Conservation (phyloP, 2,797 vertebrate genomes). For the Margarornis squamiger region DNA sequence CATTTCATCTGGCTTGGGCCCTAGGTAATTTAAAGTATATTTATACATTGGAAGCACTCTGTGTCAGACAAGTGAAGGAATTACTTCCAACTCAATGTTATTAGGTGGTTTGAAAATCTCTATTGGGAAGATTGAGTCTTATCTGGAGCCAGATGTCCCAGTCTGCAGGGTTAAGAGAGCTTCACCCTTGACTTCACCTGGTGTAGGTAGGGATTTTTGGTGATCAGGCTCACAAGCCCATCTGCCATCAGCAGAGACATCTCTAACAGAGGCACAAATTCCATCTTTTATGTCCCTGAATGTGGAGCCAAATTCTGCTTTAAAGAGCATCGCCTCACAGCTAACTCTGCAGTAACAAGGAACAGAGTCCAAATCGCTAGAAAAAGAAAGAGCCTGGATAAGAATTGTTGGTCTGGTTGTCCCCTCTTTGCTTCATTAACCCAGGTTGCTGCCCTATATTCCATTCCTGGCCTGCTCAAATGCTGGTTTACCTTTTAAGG, state of each 20-base stretch:
- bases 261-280: neutral
- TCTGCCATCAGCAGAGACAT: neutral
- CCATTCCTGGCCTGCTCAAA: neutral
- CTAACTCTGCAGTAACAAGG: neutral
- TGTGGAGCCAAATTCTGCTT: neutral
- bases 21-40: constrained; percentile 32
- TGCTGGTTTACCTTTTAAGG: neutral
- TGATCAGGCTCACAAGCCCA: neutral
- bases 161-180: neutral
- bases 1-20: constrained; percentile 29
- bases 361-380: neutral
- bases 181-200: neutral
- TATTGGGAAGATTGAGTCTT: neutral
- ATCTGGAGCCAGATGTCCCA: neutral
- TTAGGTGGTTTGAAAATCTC: neutral
- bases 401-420: neutral
- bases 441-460: neutral
- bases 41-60: neutral
- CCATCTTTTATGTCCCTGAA: neutral
- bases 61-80: constrained; percentile 14
- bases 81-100: constrained; percentile 16
- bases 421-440: neutral
- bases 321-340: neutral
- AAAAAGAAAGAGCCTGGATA: neutral
- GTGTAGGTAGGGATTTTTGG: neutral